Base-by-base conservation (phyloP, 1,140 invertebrate genomes). In the Eciton burchellii region DNA sequence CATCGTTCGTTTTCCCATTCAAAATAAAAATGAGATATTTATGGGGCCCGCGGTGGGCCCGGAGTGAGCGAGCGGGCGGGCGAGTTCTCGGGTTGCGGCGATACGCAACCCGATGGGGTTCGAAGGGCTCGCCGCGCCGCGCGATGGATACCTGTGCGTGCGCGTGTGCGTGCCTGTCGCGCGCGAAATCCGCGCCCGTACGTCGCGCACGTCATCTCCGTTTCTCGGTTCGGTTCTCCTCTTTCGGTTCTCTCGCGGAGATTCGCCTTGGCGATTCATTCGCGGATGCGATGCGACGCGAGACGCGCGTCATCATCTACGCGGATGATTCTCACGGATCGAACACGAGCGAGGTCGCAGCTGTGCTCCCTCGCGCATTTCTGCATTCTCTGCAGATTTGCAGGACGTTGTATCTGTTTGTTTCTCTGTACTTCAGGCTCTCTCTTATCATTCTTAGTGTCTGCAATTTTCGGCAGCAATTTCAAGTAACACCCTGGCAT, bases 1-100 rank as follows among this genome's bases (percentile, higher is more conserved):
- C 86, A 77, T 92, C 90, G 90, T 93, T 93, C 93, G 90, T 93
- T 94, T 93, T 93, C 90, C 92, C 91, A 92, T 93, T 94, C 90
- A 91, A 93, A 93, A 93, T 93, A 93, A 93, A 89, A 94, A 94
- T 94, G 91, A 93, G 91, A 93, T 94, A 94, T 94, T 94, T 93
- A 94, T 94, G 91, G 85, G 35, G 89, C 77, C 76, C 81, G 62
- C 62, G 66, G 66, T 70, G 63, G 79, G 79, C 57, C 41, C 52
- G 19, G 56, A 74, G 24, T 65, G 77, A 65, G 83, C 71, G 52
- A 73, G 54, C 41, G 57, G 47, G 57, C 72, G 72, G 62, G 45
- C 73, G 54, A 63, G 84, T 68, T 49, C 66, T 63, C 81, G 59
- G 52, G n/a, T 73, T 59, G 56, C 24, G 79, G 63, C 84, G 72